A percentile compares a stretch with the other conserved stretches of the same genome.
Conservation (phyloP, 2,888 invertebrate species). For the Cephus spinipes region DNA sequence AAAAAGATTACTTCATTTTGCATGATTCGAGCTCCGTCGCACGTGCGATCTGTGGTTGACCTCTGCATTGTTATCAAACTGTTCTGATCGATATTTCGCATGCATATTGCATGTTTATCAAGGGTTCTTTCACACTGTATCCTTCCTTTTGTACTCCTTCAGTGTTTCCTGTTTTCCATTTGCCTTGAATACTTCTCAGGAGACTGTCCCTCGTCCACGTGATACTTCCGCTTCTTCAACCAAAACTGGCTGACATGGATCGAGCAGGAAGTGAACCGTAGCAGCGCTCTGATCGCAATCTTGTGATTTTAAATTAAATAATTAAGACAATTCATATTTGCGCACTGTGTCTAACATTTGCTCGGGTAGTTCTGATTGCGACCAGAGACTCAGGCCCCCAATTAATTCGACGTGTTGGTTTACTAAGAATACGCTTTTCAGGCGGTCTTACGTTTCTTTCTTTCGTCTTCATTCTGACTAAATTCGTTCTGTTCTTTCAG, state of each 20-base stretch:
- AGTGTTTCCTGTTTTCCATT: not conserved
- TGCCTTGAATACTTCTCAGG: not conserved
- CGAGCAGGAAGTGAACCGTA: not conserved
- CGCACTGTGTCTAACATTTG: not conserved
- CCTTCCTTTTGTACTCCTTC: not conserved
- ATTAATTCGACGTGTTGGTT: not conserved
- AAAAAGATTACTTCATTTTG: conserved; percentile 18
- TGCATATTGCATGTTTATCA: not conserved
- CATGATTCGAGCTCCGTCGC: conserved; percentile 37
- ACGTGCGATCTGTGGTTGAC: conserved; percentile 32
- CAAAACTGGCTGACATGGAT: not conserved
- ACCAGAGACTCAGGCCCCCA: not conserved
- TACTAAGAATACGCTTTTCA: not conserved
- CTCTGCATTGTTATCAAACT: conserved; percentile 9
- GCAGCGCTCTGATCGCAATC: not conserved
- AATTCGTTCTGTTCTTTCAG: not conserved
- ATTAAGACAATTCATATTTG: not conserved
- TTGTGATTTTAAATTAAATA: not conserved
- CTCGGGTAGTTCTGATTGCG: not conserved
- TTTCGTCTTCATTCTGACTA: not conserved
- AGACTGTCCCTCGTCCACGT: not conserved
- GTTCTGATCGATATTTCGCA: not conserved
- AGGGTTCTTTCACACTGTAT: not conserved
- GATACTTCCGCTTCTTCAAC: not conserved
- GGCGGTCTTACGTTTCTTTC: not conserved